These are phyloP conservation scores for Lasaia peninsularis DNA, from an alignment of 1,140 invertebrate species.

Conservation along the genomic window DNA sequence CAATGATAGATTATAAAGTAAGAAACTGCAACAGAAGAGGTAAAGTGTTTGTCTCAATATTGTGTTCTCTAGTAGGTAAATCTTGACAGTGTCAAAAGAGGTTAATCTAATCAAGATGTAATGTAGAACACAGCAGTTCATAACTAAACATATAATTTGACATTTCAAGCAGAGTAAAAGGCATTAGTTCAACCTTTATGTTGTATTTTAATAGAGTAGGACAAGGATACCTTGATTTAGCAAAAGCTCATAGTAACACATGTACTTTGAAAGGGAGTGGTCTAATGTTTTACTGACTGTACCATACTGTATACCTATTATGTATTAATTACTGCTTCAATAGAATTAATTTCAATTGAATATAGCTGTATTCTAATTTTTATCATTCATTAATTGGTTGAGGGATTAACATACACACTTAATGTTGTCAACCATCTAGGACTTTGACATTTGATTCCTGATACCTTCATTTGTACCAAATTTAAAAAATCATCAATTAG, in stretches of 20 bases:
- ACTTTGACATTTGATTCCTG: too few species aligned
- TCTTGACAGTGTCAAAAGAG: neutral
- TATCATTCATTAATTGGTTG: too few species aligned
- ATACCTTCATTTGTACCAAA: too few species aligned
- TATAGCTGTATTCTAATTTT: too few species aligned
- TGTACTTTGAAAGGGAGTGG: constrained; percentile 2
- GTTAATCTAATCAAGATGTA: neutral
- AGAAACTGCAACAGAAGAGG: too few species aligned
- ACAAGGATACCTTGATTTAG: constrained; percentile 13
- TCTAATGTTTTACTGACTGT: neutral
- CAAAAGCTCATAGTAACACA: constrained; percentile 8
- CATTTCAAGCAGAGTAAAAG: constrained; percentile 7
- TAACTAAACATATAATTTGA: constrained; percentile 4
- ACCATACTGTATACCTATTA: too few species aligned
- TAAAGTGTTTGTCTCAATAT: too few species aligned
- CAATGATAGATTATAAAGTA: too few species aligned
- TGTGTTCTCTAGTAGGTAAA: neutral
- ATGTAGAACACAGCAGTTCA: neutral
- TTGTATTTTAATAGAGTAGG: constrained; percentile 11
- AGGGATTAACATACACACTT: too few species aligned
- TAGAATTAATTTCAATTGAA: neutral
- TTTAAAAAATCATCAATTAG: too few species aligned
- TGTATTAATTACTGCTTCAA: neutral
- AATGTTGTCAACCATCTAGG: too few species aligned
- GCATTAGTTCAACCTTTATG: constrained; percentile 3